Percentiles rank a stretch among this genome's conserved stretches.
Conservation (phyloP, 2,888 invertebrate genomes). For the Oasisia sp. region DNA sequence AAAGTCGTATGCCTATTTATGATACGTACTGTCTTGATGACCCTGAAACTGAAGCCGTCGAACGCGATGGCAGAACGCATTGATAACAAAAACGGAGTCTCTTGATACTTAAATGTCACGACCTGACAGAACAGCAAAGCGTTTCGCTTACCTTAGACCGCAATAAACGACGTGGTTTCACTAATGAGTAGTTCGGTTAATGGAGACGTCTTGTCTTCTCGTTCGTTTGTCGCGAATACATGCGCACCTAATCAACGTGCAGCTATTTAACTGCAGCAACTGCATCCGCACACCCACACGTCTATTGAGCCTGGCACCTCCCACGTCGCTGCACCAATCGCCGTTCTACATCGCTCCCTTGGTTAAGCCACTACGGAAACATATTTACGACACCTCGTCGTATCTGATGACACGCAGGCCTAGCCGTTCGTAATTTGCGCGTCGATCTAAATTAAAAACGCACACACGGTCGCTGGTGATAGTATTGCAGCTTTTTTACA, state of each 20-base stretch:
- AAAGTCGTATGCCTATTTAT: no score
- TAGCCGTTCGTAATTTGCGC: not conserved
- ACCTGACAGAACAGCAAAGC: not conserved
- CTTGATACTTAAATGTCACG: not conserved
- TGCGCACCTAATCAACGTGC: not conserved
- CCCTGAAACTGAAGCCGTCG: no score
- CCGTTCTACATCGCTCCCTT: not conserved
- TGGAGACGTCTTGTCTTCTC: not conserved
- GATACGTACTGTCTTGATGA: no score
- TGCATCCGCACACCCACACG: not conserved
- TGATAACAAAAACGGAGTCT: not conserved
- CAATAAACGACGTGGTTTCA: not conserved
- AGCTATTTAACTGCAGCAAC: not conserved
- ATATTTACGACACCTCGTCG: not conserved
- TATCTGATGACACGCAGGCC: not conserved
- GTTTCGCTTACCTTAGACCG: not conserved
- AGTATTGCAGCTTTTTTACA: not conserved
- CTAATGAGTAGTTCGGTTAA: not conserved
- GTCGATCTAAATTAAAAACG: not conserved
- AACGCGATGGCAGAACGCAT: no score
- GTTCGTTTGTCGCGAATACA: not conserved
- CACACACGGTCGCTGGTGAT: not conserved
- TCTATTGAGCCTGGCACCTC: not conserved
- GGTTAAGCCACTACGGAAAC: not conserved
- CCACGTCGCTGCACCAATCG: not conserved